Evolutionary conservation across 2,113 vertebrate species (phyloP).

Genomic region (Taxidea taxus): DNA sequence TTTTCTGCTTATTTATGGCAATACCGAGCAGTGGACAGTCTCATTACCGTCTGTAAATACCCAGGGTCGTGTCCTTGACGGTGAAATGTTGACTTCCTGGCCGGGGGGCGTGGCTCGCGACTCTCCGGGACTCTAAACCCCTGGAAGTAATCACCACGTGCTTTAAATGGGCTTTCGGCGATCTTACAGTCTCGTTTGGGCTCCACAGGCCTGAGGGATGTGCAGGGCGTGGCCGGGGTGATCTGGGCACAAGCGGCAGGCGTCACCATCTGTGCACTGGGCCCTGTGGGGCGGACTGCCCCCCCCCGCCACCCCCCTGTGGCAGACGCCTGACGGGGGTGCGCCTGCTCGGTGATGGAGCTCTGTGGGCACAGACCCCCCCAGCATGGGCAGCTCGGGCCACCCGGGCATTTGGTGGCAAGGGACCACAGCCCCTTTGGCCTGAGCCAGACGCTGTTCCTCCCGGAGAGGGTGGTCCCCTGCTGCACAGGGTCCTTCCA

Average conservation of each 20-base stretch:
- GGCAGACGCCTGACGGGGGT: accelerated
- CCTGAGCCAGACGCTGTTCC: too few relatives aligned
- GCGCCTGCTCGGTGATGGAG: neutral
- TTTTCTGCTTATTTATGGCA: slow-evolving; percentile 90
- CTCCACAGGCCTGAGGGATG: accelerated
- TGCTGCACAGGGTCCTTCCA: accelerated
- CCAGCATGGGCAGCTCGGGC: neutral
- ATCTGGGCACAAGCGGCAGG: accelerated
- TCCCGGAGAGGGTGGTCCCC: accelerated
- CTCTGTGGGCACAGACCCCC: accelerated
- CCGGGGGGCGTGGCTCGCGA: slow-evolving; percentile 73
- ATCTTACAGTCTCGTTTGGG: neutral
- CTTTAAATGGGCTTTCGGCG: neutral
- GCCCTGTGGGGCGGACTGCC: accelerated
- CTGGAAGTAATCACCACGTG: slow-evolving; percentile 75
- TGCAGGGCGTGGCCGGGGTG: accelerated
- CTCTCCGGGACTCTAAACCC: slow-evolving; percentile 75
- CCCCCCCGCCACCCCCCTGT: accelerated
- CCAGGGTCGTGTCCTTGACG: slow-evolving; percentile 89
- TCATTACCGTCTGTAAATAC: slow-evolving; percentile 90
- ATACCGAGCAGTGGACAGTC: slow-evolving; percentile 86
- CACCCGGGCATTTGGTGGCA: accelerated
- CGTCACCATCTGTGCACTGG: neutral
- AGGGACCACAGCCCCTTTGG: neutral
- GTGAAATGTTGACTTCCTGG: slow-evolving; percentile 82